phyloP scores from a whole-genome alignment of 2,797 vertebrate genomes.

The Brotula barbata region DNA sequence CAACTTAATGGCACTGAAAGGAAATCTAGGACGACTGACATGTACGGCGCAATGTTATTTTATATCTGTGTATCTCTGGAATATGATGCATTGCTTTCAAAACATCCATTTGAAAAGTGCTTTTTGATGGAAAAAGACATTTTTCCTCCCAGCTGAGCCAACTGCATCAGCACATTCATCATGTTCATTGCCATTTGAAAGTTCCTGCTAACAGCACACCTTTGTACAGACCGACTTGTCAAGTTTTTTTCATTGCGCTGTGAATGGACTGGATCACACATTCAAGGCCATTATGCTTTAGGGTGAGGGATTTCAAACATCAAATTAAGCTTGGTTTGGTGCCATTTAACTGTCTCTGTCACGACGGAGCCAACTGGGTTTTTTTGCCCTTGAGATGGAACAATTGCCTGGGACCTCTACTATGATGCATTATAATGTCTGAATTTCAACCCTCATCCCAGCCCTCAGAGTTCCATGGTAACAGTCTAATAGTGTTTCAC shows the following conservation, averaged over 20 bases:
- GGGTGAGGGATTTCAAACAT: slow-evolving; percentile 75
- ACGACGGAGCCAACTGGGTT: slow-evolving; percentile 50
- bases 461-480: slow-evolving; percentile 67
- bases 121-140: slow-evolving; percentile 26
- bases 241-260: slow-evolving; percentile 68
- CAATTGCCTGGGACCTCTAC: slow-evolving; percentile 55
- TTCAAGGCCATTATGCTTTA: slow-evolving; percentile 69
- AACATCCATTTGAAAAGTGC: slow-evolving; percentile 44
- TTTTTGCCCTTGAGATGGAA: slow-evolving; percentile 49
- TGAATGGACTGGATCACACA: slow-evolving; percentile 69
- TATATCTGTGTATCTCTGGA: slow-evolving; percentile 36
- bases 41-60: slow-evolving; percentile 29
- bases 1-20: slow-evolving; percentile 13
- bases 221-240: slow-evolving; percentile 60
- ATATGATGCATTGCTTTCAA: slow-evolving; percentile 37
- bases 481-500: slow-evolving; percentile 42
- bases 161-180: slow-evolving; percentile 54
- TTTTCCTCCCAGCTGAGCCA: slow-evolving; percentile 36
- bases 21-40: slow-evolving; percentile 11
- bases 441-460: slow-evolving; percentile 62
- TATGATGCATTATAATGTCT: slow-evolving; percentile 68
- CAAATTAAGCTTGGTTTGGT: slow-evolving; percentile 76
- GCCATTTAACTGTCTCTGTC: slow-evolving; percentile 69
- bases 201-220: slow-evolving; percentile 62
- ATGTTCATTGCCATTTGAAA: slow-evolving; percentile 59